Evolutionary conservation across 37 sponge, comb jelly and placozoan species (phyloP), one percentile per base, ranked within the genome.

Genomic region (Aphrocallistes beatrix): DNA sequence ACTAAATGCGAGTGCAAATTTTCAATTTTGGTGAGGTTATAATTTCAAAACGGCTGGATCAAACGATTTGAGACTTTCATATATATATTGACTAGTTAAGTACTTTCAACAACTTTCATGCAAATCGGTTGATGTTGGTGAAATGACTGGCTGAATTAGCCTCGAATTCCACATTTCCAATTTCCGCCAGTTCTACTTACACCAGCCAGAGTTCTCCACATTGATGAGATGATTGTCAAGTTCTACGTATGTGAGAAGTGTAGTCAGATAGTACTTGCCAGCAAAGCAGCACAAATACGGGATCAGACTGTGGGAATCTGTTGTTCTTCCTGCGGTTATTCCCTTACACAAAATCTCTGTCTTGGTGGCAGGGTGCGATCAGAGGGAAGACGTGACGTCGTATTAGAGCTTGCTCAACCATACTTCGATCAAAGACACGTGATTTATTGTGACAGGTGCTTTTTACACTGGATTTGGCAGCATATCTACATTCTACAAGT

Each of bases 201-300:
- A 32, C 75, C 75, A 60, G 75, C 75, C 8, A 60, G 75, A 13
- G 25, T 30, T 8, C 34, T 60, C 8, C n/a, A 19, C 25, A 60
- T 60, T 60, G 75, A 60, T 30, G 75, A 60, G 34, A 60, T 60
- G 75, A 60, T 60, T 19, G 75, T 60, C 10, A 60, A 60, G 75
- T 60, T 60, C 34, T 60, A 60, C n/a, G n/a, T n/a, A n/a, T 60
- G 75, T 19, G 3, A 60, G 75, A 13, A 60, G 75, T 30, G 75
- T 60, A 3, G n/a, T 60, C 25, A 21, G 75, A 13, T 30, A 60
- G 34, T 60, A 60, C 21, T 25, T 60, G 34, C 10, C 8, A 60
- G 10, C 75, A 3, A 3, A 19, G 34, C 75, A 19, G n/a, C 10
- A 6, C 25, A 60, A 60, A 60, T 60, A 60, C n/a, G 75, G 75